phyloP scores from a whole-genome alignment of 2,113 vertebrate genomes.

The Catagonus wagneri region DNA sequence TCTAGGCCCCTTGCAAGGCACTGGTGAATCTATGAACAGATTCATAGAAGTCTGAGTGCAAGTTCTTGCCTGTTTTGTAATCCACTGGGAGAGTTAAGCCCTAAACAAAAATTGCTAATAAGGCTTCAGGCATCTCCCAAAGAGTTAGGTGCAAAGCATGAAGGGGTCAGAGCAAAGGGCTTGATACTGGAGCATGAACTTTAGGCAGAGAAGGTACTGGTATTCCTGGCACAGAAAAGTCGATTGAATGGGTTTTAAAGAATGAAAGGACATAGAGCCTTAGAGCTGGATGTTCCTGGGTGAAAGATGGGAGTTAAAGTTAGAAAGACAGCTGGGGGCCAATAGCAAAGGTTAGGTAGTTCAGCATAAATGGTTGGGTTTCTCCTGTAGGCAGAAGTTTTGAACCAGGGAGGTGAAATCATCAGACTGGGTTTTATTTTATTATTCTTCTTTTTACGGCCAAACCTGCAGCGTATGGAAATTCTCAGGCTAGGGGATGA shows the following conservation, averaged over 20 bases:
- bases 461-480: too few relatives aligned
- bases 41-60: not conserved
- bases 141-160: not conserved
- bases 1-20: not conserved
- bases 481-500: too few relatives aligned
- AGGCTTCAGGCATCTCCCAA: not conserved
- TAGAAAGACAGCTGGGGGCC: not conserved
- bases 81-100: not conserved
- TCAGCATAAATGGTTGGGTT: not conserved
- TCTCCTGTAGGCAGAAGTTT: not conserved
- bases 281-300: not conserved
- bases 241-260: not conserved
- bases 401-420: not conserved
- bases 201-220: not conserved
- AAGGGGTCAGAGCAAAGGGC: not conserved
- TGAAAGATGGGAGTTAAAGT: not conserved
- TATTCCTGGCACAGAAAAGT: not conserved
- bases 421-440: not conserved
- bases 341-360: too few relatives aligned
- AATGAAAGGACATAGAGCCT: not conserved
- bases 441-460: too few relatives aligned
- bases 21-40: not conserved
- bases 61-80: not conserved
- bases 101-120: not conserved
- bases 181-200: not conserved